Percentiles rank a stretch among this genome's conserved stretches.
Evolutionary conservation across 2,888 invertebrate genomes (phyloP).

Genomic region (Parasteatoda lunata): DNA sequence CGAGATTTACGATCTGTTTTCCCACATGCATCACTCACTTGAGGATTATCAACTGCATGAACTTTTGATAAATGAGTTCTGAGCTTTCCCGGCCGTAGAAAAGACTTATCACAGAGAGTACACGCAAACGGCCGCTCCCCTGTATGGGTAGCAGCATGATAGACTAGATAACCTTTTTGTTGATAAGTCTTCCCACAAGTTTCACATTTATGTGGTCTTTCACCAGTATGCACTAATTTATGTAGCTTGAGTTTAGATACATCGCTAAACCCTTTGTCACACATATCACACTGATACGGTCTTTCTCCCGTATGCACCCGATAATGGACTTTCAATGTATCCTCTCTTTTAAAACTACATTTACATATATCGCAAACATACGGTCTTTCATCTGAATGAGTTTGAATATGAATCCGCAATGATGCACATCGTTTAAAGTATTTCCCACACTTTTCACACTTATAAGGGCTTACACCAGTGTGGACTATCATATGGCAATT

Average conservation of each 20-base stretch:
- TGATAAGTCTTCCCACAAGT: conserved; percentile 99
- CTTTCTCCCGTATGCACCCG: conserved; percentile 74
- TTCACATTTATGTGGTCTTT: conserved; percentile 94
- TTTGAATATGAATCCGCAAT: background rate
- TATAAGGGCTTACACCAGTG: background rate
- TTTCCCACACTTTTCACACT: background rate
- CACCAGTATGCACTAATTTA: conserved; percentile 99
- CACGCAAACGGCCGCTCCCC: conserved; percentile 98
- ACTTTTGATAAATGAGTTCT: too few species aligned
- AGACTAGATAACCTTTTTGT: conserved; percentile 97
- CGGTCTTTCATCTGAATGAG: conserved; percentile 11
- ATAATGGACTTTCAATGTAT: background rate
- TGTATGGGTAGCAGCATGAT: conserved; percentile 91
- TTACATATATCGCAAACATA: conserved; percentile 2
- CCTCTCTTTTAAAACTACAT: background rate
- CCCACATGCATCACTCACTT: too few species aligned
- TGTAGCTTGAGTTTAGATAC: conserved; percentile 96
- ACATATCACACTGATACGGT: conserved; percentile 97
- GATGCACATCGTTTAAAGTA: background rate
- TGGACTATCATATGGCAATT: background rate
- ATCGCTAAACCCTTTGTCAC: conserved; percentile 96
- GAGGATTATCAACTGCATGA: too few species aligned
- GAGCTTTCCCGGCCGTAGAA: background rate
- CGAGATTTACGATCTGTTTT: too few species aligned
- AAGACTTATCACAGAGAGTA: conserved; percentile 82